Base-by-base conservation (phyloP, 2,113 vertebrate genomes). In the Suncus etruscus region DNA sequence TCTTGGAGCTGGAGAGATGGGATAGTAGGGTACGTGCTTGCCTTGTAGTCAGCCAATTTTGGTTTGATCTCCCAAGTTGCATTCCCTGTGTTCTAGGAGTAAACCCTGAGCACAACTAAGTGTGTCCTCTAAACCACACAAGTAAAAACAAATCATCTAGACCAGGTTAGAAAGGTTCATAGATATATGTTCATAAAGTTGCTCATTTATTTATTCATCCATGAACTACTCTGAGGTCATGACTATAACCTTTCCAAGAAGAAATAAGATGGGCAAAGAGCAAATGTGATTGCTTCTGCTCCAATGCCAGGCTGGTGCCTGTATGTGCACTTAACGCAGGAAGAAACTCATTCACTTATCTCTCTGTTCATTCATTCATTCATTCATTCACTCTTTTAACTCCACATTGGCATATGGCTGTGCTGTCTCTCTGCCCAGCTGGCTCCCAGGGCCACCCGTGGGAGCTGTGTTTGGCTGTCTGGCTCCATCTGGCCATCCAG, bases 401-500 rank as follows among this genome's bases (percentile, higher is more conserved):
- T n/a, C 50, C 11, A 24, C 48, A 22, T 22, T 65, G 58, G 73
- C 80, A 12, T 2, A 0, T 22, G 1, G 0, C 0, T 7, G 50
- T 12, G 45, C 51, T 10, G 29, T 65, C 63, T 85, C 84, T 11
- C 15, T 3, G 72, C 68, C 74, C 7, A 58, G 80, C 77, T 39
- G 89, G 87, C 74, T 87, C 68, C 76, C 39, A 6, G 70, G 51
- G 12, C 79, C 92, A 92, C 82, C 48, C 51, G 74, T 51, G 83
- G 79, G 79, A 84, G 11, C 61, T 0, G 25, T 50, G 92, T 88
- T 79, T 85, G 82, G 66, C 90, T 79, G 72, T 45, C 85, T 91
- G 94, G 95, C 83, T 91, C 51, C 83, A 68, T 65, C 88, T 88
- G 72, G 31, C 82, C 84, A 3, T 6, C 83, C 1, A 18, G 58